Evolutionary conservation across 2,888 invertebrate species (phyloP).

Genomic region (Trichacis sp.): DNA sequence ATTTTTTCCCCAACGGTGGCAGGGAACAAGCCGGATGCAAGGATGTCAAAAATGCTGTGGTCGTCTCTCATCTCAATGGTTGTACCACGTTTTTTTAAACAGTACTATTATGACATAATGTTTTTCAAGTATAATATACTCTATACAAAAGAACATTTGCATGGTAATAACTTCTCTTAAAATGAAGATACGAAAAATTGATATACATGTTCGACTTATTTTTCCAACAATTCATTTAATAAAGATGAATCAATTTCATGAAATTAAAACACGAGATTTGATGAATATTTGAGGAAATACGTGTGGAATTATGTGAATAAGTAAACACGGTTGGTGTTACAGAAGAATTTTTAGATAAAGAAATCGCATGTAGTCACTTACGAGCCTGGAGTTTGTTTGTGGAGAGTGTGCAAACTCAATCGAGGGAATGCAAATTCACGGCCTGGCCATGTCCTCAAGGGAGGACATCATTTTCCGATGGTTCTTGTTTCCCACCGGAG

Average conservation of each 20-base stretch:
- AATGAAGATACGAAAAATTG: too few species aligned
- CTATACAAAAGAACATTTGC: too few species aligned
- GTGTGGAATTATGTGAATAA: too few species aligned
- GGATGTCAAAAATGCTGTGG: constrained; percentile 72
- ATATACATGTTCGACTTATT: too few species aligned
- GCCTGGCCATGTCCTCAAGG: constrained; percentile 73
- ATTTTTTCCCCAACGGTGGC: constrained; percentile 75
- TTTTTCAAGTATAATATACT: too few species aligned
- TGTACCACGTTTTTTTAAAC: constrained; percentile 27
- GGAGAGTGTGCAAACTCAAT: constrained; percentile 69
- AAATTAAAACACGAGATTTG: too few species aligned
- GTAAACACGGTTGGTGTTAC: too few species aligned
- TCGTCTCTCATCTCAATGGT: constrained; percentile 72
- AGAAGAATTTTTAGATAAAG: constrained; percentile 70
- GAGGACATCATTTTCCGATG: constrained; percentile 69
- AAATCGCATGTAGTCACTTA: constrained; percentile 73
- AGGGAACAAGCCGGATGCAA: constrained; percentile 74
- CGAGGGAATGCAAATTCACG: constrained; percentile 69
- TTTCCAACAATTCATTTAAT: too few species aligned
- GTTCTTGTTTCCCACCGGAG: constrained; percentile 71
- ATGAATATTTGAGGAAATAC: too few species aligned
- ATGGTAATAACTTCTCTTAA: too few species aligned
- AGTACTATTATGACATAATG: constrained; percentile 14
- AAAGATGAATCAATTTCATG: too few species aligned
- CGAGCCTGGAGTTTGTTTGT: constrained; percentile 72